Base-by-base conservation (phyloP, 2,888 invertebrate species). In the Vesta saturnalis region DNA sequence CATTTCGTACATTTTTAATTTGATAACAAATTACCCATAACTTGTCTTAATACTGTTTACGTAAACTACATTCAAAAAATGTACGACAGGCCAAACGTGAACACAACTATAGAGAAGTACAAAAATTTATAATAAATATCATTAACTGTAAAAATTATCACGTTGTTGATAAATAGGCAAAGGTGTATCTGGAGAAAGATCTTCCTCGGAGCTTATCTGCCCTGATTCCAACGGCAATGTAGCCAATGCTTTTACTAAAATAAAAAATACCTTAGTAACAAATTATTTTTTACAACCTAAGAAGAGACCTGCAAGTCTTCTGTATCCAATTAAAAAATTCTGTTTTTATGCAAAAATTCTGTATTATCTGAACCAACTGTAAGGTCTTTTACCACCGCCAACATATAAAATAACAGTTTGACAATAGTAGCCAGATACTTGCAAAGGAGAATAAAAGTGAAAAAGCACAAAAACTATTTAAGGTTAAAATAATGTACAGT, bases 111-210 rank as follows among this genome's bases (percentile, higher is more conserved):
- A 74, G 73, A 70, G 76, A 77, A 79, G 73, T 69, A 71, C 70
- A 72, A 73, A 77, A 75, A 72, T 70, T 72, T 72, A 72, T 63
- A 62, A 67, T 73, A 62, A 70, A 73, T 72, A 70, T 73, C 66
- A 74, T 77, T 83, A 83, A 80, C 82, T 83, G 83, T 91, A 94
- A 86, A 90, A 94, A 83, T 94, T 94, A 81, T 94, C 94, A 80
- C 94, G 89, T 84, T 94, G 94, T 84, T 95, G 94, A 81, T 93
- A 93, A 73, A 94, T 88, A 61, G 94, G 94, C 81, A 94, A 87
- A 81, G 93, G 90, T 63, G 92, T 91, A 76, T 90, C 90, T 43
- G 94, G 94, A 58, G 92, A 92, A 19, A 88, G 86, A 79, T 92
- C 92, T 76, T 90, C 90, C 65, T 93, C 91, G 71, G 88, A 86